A percentile compares a stretch with the other conserved stretches of the same genome.
phyloP scores from a whole-genome alignment of 2,113 vertebrate genomes.

The Saguinus midas region DNA sequence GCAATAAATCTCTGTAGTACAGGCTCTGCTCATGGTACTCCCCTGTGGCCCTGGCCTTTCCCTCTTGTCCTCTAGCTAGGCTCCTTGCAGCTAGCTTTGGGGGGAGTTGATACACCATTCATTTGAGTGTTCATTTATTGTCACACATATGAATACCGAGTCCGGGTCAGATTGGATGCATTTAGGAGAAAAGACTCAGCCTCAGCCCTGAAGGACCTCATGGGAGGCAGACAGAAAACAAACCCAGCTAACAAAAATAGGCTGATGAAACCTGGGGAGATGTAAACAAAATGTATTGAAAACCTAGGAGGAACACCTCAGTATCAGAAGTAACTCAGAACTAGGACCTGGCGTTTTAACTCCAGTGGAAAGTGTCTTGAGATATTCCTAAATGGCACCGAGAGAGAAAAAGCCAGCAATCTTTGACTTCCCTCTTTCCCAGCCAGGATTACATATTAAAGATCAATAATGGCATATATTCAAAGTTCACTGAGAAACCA shows the following conservation, averaged over 20 bases:
- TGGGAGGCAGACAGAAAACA: neutral
- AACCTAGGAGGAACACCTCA: neutral
- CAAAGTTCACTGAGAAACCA: neutral
- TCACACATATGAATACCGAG: neutral
- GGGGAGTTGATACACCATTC: neutral
- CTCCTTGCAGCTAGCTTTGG: neutral
- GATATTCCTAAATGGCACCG: neutral
- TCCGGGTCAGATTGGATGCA: neutral
- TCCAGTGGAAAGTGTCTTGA: neutral
- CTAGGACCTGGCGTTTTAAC: neutral
- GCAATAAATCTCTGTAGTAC: constrained; percentile 15
- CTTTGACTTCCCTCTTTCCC: neutral
- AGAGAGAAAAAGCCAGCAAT: neutral
- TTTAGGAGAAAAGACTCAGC: neutral
- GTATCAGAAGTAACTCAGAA: neutral
- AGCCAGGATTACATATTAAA: neutral
- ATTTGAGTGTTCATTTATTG: neutral
- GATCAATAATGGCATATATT: neutral
- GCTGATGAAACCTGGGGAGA: neutral
- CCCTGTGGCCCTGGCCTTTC: neutral
- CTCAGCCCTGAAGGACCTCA: neutral
- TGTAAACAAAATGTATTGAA: neutral
- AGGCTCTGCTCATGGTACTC: neutral
- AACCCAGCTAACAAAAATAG: neutral
- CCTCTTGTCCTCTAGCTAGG: neutral